phyloP scores from a whole-genome alignment of 1,140 invertebrate genomes.

The Aplysia californica region DNA sequence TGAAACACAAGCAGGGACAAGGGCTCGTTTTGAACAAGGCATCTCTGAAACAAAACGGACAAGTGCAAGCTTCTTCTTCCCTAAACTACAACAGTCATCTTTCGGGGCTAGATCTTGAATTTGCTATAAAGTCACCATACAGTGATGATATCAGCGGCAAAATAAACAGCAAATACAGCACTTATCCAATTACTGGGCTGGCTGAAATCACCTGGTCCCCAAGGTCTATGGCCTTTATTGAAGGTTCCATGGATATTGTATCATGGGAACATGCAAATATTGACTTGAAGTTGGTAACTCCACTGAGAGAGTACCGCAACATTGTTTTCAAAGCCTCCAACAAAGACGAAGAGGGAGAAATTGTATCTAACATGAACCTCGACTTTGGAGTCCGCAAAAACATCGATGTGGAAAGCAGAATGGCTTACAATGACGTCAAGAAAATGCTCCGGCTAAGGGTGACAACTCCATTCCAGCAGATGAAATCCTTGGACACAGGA shows the following conservation, averaged over 20 bases:
- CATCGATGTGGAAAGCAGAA: conserved; percentile 9
- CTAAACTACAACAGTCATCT: conserved; percentile 7
- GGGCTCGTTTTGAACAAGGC: background rate
- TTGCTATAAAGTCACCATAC: conserved; percentile 14
- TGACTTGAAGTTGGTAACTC: conserved; percentile 28
- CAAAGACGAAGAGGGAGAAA: conserved; percentile 14
- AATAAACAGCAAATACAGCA: background rate
- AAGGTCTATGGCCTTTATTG: background rate
- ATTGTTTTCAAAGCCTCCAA: conserved; percentile 21
- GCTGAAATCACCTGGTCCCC: conserved; percentile 24
- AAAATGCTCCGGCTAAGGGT: conserved; percentile 17
- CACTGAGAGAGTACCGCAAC: conserved; percentile 19
- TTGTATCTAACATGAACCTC: conserved; percentile 11
- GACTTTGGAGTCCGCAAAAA: conserved; percentile 26
- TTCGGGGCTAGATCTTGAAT: background rate
- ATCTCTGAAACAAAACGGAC: background rate
- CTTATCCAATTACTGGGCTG: conserved; percentile 20
- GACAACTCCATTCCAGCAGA: conserved; percentile 22
- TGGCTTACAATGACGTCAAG: background rate
- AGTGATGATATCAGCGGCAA: conserved; percentile 20
- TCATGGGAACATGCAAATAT: background rate
- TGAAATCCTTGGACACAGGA: conserved; percentile 30
- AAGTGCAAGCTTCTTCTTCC: background rate
- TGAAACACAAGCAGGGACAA: conserved; percentile 11
- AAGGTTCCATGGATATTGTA: conserved; percentile 12